Base-by-base conservation (phyloP, 2,113 vertebrate genomes). In the Arothron firmamentum region DNA sequence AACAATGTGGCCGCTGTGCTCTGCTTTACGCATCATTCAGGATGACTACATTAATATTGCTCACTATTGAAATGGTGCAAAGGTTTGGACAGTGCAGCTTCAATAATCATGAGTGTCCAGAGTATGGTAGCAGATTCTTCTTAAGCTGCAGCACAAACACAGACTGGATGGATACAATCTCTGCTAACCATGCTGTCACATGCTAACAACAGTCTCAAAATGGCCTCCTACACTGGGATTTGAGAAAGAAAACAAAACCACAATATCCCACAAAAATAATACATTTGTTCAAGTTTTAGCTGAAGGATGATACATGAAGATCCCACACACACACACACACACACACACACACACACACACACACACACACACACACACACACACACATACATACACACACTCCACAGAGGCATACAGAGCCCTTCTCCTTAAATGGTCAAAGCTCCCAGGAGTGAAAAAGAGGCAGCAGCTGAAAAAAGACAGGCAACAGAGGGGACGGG, bases 361-460 rank as follows among this genome's bases (percentile, higher is more conserved):
- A 76, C 50, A 70, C 59, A 61, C 67, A 57, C 42, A 20, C 47
- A 31, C 47, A 48, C 57, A 60, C 68, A 67, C 67, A 64, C 63
- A 75, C 42, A 70, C 60, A 65, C 63, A 67, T 38, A 70, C 56
- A 70, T 62, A 67, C 67, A 73, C 75, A 68, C 59, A 76, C 50
- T 65, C 87, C 88, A 89, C 84, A 78, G 89, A 94, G 91, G 92
- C 92, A 91, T 90, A 92, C 93, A 91, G 92, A 97, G 90, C 91
- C 84, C 91, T 96, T 99, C 94, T 94, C 96, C 96, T 98, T 99
- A 99, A 98, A 99, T 99, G 96, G 96, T 98, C 95, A 99, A 97
- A 98, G 95, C 95, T 98, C 95, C 95, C 93, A 93, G 91, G 94
- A 97, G 95, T 95, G 93, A 90, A 92, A 92, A 91, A 90, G 94